Percentiles rank a stretch among this genome's conserved stretches.
Conservation (phyloP, 2,113 vertebrate genomes). For the Lipophrys pholis region DNA sequence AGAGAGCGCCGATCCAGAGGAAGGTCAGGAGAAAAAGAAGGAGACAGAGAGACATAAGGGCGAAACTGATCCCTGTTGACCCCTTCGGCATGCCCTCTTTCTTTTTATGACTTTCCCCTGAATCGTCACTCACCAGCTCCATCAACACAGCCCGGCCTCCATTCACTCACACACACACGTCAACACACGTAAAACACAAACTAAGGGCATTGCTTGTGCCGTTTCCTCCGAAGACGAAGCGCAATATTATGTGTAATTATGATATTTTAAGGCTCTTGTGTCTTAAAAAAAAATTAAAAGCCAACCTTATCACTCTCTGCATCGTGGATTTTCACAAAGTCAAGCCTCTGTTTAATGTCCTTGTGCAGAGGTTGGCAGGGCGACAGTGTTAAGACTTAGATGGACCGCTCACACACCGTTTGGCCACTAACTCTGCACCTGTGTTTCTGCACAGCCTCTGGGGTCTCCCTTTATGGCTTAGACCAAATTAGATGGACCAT, state of each 20-base stretch:
- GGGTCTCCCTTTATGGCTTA: conserved; percentile 83
- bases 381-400: conserved; percentile 63
- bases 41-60: conserved; percentile 63
- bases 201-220: neutral
- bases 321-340: too few species aligned
- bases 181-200: conserved; percentile 24
- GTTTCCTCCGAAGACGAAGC: neutral
- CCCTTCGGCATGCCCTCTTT: conserved; percentile 78
- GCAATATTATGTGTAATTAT: conserved; percentile 19
- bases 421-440: conserved; percentile 76
- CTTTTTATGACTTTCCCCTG: conserved; percentile 82
- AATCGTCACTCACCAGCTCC: conserved; percentile 79
- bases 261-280: conserved; percentile 9
- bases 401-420: conserved; percentile 44
- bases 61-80: conserved; percentile 82
- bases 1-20: conserved; percentile 54
- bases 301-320: too few species aligned
- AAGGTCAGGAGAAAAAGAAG: conserved; percentile 43
- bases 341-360: conserved; percentile 43
- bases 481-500: conserved; percentile 84
- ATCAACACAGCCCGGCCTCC: conserved; percentile 67
- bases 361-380: conserved; percentile 39
- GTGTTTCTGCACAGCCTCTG: conserved; percentile 79
- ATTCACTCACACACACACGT: conserved; percentile 49
- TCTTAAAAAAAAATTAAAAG: neutral